Evolutionary conservation across 2,113 vertebrate genomes (phyloP), one percentile per base, ranked within the genome.

Genomic region (Odontesthes bonariensis): DNA sequence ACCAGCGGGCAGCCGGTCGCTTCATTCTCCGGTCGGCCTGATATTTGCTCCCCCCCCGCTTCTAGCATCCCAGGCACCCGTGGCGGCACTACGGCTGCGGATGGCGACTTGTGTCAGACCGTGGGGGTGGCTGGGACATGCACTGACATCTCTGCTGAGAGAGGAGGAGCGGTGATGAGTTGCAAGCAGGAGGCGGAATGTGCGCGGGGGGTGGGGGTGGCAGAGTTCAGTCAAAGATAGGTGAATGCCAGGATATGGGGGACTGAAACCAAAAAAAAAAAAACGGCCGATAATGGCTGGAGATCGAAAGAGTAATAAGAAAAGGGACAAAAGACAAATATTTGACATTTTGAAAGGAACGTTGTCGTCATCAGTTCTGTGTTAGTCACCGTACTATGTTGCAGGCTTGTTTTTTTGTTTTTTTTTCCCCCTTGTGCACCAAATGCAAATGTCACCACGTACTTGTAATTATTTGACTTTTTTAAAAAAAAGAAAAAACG

Each of bases 381-480:
- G 55, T 84, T 88, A 81, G 81, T 89, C 85, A 81, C 56, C 17
- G 27, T 57, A 69, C 49, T 17, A 35, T 63, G 66, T 69, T 73
- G 47, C 61, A 58, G 79, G 66, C 47, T 66, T 65, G 51, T 82
- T 79, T 76, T 61, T 4, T 35, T 35, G 4, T 35, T 35, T 35
- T 35, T 5, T 1, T 7, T 38, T 10, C 27, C 27, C 35, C 60
- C 69, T 81, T 59, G 47, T 19, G 49, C 86, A 71, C 63, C 63
- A 77, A 75, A 87, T 79, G 53, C 70, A 89, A 91, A 89, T 89
- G 81, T 84, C 81, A 87, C 40, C 57, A 31, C 83, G 81, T 87
- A 86, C 69, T 80, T 84, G 69, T 70, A 74, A 73, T 85, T 59
- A 75, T 75, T 69, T 56, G 2, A 46, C 14, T 40, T 49, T 23